phyloP scores from a whole-genome alignment of 2,888 invertebrate species.

The Halictus quadricinctus region DNA sequence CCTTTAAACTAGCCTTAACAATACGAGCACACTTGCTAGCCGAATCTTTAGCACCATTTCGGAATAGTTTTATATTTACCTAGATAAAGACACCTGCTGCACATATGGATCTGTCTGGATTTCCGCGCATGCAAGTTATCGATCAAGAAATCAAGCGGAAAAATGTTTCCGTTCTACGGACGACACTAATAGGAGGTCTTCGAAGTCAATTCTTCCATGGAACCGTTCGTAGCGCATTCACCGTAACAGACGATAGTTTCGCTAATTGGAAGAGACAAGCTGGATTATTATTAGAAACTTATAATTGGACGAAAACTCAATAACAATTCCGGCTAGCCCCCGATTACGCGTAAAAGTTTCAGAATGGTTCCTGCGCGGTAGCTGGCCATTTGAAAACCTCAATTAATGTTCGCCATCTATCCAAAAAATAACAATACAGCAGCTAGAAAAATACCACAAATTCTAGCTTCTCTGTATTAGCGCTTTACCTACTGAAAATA shows the following conservation, averaged over 20 bases:
- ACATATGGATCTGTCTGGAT: background rate
- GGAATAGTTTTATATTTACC: background rate
- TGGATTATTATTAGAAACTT: constrained; percentile 12
- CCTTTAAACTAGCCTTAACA: background rate
- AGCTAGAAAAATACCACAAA: too few species aligned
- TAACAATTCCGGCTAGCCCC: constrained; percentile 5
- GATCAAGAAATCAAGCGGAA: background rate
- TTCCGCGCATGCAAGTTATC: background rate
- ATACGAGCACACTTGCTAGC: background rate
- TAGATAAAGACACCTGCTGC: background rate
- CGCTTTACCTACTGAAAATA: too few species aligned
- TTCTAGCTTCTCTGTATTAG: too few species aligned
- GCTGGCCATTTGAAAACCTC: constrained; percentile 6
- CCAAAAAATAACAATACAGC: background rate
- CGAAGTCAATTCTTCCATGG: background rate
- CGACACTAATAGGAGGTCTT: constrained; percentile 2
- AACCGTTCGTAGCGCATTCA: background rate
- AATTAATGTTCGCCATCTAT: background rate
- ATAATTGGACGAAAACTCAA: constrained; percentile 15
- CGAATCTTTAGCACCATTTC: background rate
- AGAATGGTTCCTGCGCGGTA: background rate
- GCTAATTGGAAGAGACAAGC: constrained; percentile 16
- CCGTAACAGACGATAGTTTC: constrained; percentile 10
- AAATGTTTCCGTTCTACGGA: background rate
- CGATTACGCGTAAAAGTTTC: constrained; percentile 8